phyloP scores from a whole-genome alignment of 2,797 vertebrate species.

The Sebastes oblongus region DNA sequence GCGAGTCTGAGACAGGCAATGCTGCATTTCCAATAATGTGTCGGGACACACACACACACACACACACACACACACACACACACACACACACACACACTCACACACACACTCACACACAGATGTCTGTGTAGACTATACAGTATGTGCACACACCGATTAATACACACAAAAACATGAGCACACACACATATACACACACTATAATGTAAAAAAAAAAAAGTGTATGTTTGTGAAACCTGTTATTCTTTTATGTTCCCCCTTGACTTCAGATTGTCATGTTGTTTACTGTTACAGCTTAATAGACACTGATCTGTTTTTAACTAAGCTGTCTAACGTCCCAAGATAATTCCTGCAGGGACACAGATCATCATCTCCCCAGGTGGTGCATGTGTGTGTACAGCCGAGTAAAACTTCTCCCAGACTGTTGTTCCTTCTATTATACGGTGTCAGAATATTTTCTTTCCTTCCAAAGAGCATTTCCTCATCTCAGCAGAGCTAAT shows the following conservation, averaged over 20 bases:
- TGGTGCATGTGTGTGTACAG: background rate
- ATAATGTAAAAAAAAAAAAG: background rate
- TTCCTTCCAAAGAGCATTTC: constrained; percentile 7
- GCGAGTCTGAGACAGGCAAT: constrained; percentile 17
- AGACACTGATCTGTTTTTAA: constrained; percentile 21
- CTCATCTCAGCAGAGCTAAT: constrained; percentile 34
- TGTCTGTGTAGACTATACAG: background rate
- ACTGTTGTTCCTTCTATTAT: constrained; percentile 4
- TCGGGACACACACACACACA: background rate
- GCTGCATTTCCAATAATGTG: constrained; percentile 25
- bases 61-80: background rate
- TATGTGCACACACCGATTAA: background rate
- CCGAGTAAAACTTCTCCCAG: background rate
- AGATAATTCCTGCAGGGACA: constrained; percentile 13
- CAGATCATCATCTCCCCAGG: constrained; percentile 7
- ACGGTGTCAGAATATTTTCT: constrained; percentile 8
- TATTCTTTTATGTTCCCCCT: background rate
- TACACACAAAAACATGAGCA: background rate
- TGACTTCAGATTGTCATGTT: constrained; percentile 8
- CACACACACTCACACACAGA: background rate
- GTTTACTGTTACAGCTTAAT: constrained; percentile 13
- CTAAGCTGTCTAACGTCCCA: constrained; percentile 17
- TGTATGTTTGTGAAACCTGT: background rate
- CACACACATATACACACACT: background rate
- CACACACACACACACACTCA: background rate